Percentiles rank a stretch among this genome's conserved stretches.
Evolutionary conservation across 2,888 invertebrate genomes (phyloP).

Genomic region (Andrena bucephala): DNA sequence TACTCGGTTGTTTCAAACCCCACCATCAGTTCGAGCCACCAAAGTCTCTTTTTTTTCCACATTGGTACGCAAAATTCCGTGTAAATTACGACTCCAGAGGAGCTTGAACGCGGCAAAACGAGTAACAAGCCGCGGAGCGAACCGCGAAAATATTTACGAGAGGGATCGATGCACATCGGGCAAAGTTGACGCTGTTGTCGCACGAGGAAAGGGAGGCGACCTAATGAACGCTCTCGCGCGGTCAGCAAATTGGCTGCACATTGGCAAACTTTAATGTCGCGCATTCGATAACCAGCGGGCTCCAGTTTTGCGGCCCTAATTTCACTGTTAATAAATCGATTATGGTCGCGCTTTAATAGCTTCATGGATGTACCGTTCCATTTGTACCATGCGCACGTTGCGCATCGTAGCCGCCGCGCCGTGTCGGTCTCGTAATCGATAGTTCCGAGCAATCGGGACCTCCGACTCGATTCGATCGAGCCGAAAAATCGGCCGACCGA

Average conservation of each 20-base stretch:
- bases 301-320: conserved; percentile 48
- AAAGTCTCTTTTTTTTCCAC: background rate
- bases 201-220: background rate
- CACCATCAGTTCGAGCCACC: no score
- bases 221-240: conserved; percentile 16
- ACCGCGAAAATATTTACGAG: background rate
- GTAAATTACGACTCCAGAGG: background rate
- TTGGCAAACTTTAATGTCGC: conserved; percentile 29
- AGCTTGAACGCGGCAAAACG: background rate
- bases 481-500: conserved; percentile 19
- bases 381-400: conserved; percentile 19
- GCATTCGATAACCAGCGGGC: background rate
- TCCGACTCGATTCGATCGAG: conserved; percentile 6
- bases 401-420: background rate
- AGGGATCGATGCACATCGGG: background rate
- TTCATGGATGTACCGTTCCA: conserved; percentile 35
- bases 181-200: conserved; percentile 17
- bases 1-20: no score
- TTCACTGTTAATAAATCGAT: conserved; percentile 67
- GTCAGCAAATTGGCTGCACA: background rate
- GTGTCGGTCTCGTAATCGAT: no score
- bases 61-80: background rate
- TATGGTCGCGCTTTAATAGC: conserved; percentile 49
- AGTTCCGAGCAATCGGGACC: no score
- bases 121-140: background rate